Evolutionary conservation across 2,888 invertebrate genomes (phyloP).

Genomic region (Heliconius charithonia): DNA sequence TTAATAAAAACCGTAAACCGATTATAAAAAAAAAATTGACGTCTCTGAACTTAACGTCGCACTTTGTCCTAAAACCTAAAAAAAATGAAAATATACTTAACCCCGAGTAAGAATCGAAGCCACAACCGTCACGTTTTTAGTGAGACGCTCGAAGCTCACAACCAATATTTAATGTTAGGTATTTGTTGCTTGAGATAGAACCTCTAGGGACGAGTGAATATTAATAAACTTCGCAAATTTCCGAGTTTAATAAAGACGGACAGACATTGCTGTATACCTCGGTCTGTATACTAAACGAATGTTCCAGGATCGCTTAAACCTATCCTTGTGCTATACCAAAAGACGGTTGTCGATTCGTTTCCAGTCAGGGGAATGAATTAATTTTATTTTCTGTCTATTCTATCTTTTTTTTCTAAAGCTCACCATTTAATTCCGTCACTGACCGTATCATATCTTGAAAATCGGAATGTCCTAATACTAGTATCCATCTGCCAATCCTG

Average conservation of each 20-base stretch:
- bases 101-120: not conserved
- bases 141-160: not conserved
- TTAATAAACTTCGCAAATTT: not conserved
- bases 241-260: not conserved
- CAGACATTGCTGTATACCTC: not conserved
- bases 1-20: too few relatives aligned
- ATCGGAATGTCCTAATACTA: not conserved
- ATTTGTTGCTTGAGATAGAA: not conserved
- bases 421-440: too few relatives aligned
- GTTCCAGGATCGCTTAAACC: not conserved
- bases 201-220: not conserved
- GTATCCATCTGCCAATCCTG: not conserved
- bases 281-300: not conserved
- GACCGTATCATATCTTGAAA: too few relatives aligned
- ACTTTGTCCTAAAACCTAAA: too few relatives aligned
- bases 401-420: too few relatives aligned
- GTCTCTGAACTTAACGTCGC: too few relatives aligned
- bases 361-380: not conserved
- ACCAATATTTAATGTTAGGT: not conserved
- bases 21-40: too few relatives aligned
- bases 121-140: not conserved
- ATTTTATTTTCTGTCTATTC: too few relatives aligned
- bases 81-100: too few relatives aligned
- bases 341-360: not conserved
- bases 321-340: not conserved